Base-by-base conservation (phyloP, 2,888 invertebrate species). In the Carabus problematicus region DNA sequence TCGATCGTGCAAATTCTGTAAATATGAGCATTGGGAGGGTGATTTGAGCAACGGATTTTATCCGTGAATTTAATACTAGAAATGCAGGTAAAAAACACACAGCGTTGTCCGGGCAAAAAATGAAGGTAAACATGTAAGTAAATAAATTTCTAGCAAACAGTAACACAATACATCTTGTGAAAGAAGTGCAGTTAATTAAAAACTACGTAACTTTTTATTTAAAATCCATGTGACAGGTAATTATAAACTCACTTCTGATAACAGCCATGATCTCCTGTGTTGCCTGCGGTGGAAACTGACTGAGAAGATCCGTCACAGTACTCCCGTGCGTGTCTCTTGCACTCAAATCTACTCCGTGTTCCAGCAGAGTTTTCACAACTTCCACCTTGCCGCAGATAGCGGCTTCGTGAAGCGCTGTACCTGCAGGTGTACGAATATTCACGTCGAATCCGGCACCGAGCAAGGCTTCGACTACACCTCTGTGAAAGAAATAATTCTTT, bases 351-450 rank as follows among this genome's bases (percentile, higher is more conserved):
- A 93, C 93, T 0, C 94, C 95, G 74, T 89, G 87, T 72, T 91
- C 90, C 12, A 97, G 84, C 42, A 97, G 85, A 0, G 92, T 87
- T 64, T 91, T 86, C 18, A 95, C 95, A 14, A 96, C 95, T 70
- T 93, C 91, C 74, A 92, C 90, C 81, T 96, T 95, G 14, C 96
- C 96, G 80, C 91, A 95, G 19, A 95, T 86, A 0, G 95, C 95
- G 0, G 97, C 97, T 80, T 97, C 96, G 84, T 97, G 97, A 71
- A 98, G 85, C 0, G 97, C 94, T 6, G 95, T 95, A 0, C 97
- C 97, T 41, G 90, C 89, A 70, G 91, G 89, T 11, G 96, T 95
- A 75, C 92, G 85, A 41, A 92, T 87, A 82, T 97, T 96, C 4
- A 96, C 93, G 79, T 93, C 91, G 76, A 96, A 91, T 0, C 96